Conservation (phyloP, 2,113 vertebrate genomes). For the Mirounga angustirostris region DNA sequence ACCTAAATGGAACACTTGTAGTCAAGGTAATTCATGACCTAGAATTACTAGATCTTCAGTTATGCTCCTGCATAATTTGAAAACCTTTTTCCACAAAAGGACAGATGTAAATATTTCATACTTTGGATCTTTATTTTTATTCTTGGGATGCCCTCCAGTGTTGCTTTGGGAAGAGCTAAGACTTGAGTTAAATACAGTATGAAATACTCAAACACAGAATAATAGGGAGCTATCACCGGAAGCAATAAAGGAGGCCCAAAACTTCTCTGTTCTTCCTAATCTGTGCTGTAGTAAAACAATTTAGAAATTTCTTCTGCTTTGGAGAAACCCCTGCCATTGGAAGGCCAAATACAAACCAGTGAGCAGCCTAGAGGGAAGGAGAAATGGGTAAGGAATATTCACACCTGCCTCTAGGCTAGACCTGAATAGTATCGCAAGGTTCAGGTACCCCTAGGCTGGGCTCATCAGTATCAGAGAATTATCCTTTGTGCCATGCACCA, state of each 20-base stretch:
- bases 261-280: neutral
- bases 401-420: neutral
- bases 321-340: neutral
- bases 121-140: neutral
- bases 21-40: neutral
- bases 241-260: neutral
- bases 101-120: slow-evolving; percentile 26
- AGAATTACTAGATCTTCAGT: neutral
- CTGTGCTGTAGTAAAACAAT: neutral
- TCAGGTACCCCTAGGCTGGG: neutral
- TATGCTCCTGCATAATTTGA: slow-evolving; percentile 11
- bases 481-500: neutral
- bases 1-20: neutral
- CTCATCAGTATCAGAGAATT: neutral
- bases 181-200: slow-evolving; percentile 24
- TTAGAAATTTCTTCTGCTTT: neutral
- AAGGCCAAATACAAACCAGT: neutral
- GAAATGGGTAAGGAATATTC: neutral
- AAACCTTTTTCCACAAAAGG: slow-evolving; percentile 8
- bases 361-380: neutral
- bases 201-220: neutral
- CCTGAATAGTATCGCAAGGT: neutral
- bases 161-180: neutral
- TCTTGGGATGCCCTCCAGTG: neutral
- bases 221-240: neutral